Percentiles rank a stretch among this genome's conserved stretches.
Conservation (phyloP, 2,888 invertebrate genomes). For the Trichogramma evanescens region DNA sequence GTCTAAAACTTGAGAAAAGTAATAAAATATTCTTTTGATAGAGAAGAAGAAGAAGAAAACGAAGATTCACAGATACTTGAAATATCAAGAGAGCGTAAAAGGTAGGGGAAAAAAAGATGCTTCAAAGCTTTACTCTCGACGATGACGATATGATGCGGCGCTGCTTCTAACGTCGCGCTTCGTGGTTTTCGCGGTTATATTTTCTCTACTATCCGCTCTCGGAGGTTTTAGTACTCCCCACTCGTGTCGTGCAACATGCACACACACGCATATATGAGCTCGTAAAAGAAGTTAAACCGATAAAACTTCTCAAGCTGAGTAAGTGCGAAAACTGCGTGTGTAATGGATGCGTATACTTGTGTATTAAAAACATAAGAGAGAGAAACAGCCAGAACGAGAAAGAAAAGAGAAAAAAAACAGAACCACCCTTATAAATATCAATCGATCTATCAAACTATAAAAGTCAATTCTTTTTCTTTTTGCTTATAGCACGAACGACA, state of each 20-base stretch:
- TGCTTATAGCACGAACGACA: slow-evolving; percentile 17
- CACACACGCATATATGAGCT: slow-evolving; percentile 1
- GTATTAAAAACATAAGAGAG: too few relatives aligned
- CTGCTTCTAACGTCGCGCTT: slow-evolving; percentile 6
- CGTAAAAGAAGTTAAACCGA: slow-evolving; percentile 28
- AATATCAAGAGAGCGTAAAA: not conserved
- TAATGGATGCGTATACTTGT: slow-evolving; percentile 1
- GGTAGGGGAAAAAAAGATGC: too few relatives aligned
- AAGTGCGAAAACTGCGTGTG: slow-evolving; percentile 6
- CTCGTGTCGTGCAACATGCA: not conserved
- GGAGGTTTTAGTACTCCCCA: slow-evolving; percentile 18
- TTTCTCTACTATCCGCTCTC: not conserved
- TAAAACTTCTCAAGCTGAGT: slow-evolving; percentile 6
- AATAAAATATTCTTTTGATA: not conserved
- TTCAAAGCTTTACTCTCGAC: too few relatives aligned
- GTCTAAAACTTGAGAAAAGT: too few relatives aligned
- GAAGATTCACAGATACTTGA: not conserved
- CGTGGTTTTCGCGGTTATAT: slow-evolving; percentile 11
- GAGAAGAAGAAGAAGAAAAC: not conserved
- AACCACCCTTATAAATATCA: slow-evolving; percentile 6
- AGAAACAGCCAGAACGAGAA: not conserved
- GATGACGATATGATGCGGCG: not conserved
- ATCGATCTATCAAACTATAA: slow-evolving; percentile 19
- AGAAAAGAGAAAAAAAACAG: not conserved
- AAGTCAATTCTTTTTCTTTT: slow-evolving; percentile 26